Evolutionary conservation across 2,888 invertebrate species (phyloP).

Genomic region (Stenurella melanura): DNA sequence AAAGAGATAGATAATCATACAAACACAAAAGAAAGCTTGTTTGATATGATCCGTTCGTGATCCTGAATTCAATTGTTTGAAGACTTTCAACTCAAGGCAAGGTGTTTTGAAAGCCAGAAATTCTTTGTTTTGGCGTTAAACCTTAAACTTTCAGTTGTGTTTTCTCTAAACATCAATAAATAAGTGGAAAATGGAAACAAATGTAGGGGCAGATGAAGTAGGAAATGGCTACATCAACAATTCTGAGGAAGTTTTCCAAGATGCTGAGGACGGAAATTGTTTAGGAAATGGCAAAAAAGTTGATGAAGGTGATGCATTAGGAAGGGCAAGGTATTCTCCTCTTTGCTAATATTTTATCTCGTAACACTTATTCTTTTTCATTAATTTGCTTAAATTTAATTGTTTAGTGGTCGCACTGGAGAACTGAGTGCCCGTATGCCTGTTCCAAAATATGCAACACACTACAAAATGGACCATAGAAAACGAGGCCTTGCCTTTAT

Average conservation of each 20-base stretch:
- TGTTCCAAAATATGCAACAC: slow-evolving; percentile 80
- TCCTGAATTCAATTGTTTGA: not conserved
- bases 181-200: slow-evolving; percentile 48
- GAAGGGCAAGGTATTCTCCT: slow-evolving; percentile 64
- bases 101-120: not conserved
- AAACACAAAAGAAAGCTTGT: slow-evolving; percentile 6
- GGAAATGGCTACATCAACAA: slow-evolving; percentile 47
- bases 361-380: not conserved
- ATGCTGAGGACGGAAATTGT: slow-evolving; percentile 62
- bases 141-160: not conserved
- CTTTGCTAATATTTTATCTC: slow-evolving; percentile 1
- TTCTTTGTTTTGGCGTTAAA: slow-evolving; percentile 11
- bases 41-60: not conserved
- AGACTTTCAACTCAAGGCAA: slow-evolving; percentile 8
- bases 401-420: slow-evolving; percentile 43
- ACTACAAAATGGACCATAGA: slow-evolving; percentile 92
- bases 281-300: slow-evolving; percentile 54
- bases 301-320: slow-evolving; percentile 62
- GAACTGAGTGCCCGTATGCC: slow-evolving; percentile 77
- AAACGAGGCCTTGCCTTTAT: slow-evolving; percentile 89
- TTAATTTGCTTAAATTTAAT: slow-evolving; percentile 6
- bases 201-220: slow-evolving; percentile 55
- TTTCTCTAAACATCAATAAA: not conserved
- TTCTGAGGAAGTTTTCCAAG: slow-evolving; percentile 50
- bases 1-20: not conserved